Conservation (phyloP, 2,113 vertebrate species). For the Amphilophus citrinellus region DNA sequence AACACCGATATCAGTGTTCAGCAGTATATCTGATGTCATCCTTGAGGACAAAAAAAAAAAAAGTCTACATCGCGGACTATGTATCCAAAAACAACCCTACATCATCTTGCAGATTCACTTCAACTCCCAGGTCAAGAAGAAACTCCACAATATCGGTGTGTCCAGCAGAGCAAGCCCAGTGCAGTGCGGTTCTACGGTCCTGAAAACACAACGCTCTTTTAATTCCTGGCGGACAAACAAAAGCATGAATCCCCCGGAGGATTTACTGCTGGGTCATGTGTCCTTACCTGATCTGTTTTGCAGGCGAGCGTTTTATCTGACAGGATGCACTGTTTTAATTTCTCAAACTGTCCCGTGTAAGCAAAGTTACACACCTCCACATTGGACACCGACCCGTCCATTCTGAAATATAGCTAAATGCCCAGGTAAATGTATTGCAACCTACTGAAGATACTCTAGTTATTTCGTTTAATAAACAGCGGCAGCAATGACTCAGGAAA, state of each 20-base stretch:
- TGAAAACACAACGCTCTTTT: slow-evolving; percentile 54
- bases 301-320: slow-evolving; percentile 85
- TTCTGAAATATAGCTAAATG: slow-evolving; percentile 41
- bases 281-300: slow-evolving; percentile 90
- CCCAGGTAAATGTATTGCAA: neutral
- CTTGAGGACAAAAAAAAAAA: neutral
- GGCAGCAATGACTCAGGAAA: slow-evolving; percentile 68
- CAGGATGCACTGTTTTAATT: slow-evolving; percentile 84
- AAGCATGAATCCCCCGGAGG: neutral
- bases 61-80: neutral
- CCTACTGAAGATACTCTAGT: neutral
- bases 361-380: slow-evolving; percentile 91
- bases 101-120: slow-evolving; percentile 91
- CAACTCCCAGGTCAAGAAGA: slow-evolving; percentile 88
- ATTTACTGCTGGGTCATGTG: neutral
- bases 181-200: slow-evolving; percentile 91
- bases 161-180: slow-evolving; percentile 97
- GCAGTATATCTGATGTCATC: neutral
- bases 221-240: neutral
- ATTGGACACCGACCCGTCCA: slow-evolving; percentile 89
- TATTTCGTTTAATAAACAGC: slow-evolving; percentile 32
- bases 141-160: slow-evolving; percentile 89
- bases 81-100: slow-evolving; percentile 68
- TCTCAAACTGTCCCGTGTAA: slow-evolving; percentile 87
- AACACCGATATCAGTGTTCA: neutral